Evolutionary conservation across 2,888 invertebrate species (phyloP).

Genomic region (Tolmerus cingulatus): DNA sequence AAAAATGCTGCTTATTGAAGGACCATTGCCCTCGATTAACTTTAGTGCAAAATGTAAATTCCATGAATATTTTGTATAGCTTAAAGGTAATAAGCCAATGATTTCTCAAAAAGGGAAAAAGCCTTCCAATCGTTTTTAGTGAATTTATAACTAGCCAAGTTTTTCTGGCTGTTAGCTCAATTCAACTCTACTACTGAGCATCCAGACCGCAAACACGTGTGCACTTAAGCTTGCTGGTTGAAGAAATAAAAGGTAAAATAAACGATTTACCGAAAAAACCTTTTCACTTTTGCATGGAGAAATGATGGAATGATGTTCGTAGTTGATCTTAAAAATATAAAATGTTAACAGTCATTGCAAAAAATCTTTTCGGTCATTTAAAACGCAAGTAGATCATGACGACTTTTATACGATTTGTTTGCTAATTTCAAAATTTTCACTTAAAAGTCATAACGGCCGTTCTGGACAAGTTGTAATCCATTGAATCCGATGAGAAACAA

Average conservation of each 20-base stretch:
- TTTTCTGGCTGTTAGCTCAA: not conserved
- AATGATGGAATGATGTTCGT: not conserved
- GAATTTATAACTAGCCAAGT: not conserved
- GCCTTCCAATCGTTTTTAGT: not conserved
- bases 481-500: not conserved
- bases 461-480: not conserved
- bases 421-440: not conserved
- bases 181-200: not conserved
- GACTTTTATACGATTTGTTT: not conserved
- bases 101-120: not conserved
- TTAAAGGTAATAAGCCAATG: not conserved
- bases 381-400: not conserved
- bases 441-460: not conserved
- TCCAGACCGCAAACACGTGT: not conserved
- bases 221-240: not conserved
- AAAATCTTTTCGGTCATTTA: not conserved
- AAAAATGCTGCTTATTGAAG: not conserved
- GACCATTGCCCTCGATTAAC: not conserved
- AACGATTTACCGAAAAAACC: not conserved
- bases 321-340: not conserved
- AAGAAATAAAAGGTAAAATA: not conserved
- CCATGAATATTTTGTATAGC: not conserved
- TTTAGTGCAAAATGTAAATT: not conserved
- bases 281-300: not conserved
- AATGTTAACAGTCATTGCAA: not conserved